Evolutionary conservation across 2,113 vertebrate genomes (phyloP), one percentile per base, ranked within the genome.

Genomic region (Euleptes europaea): DNA sequence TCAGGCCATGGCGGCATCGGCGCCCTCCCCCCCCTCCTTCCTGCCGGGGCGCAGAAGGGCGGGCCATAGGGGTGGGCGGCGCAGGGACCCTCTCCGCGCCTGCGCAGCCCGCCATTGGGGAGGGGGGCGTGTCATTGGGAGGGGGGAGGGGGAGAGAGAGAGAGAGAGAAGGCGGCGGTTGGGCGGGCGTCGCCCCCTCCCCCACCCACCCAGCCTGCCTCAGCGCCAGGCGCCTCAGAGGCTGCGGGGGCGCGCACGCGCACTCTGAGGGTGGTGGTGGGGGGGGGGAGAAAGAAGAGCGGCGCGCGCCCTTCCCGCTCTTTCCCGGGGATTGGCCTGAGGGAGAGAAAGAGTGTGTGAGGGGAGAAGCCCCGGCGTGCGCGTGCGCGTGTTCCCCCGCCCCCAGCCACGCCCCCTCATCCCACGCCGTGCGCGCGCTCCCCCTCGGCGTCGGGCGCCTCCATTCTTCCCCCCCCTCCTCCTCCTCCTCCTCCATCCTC

Each of bases 301-400:
- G 2, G 1, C 17, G 13, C 49, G 75, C 75, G 66, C 83, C 26
- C 44, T 78, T 60, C 31, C 28, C 8, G 35, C 47, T 60, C 5
- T 38, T 44, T 19, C 26, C 3, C 33, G 35, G 4, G 35, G 83
- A 84, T 84, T 84, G 83, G 79, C 9, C 44, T 60, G 67, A 65
- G 21, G 54, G 23, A 60, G 67, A 69, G 42, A 76, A 28, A 67
- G n/a, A n/a, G n/a, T n/a, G n/a, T n/a, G n/a, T n/a, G n/a, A n/a
- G n/a, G n/a, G n/a, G n/a, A 71, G 76, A 75, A 82, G 11, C 73
- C 82, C 49, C 78, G 78, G 88, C 83, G 73, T 72, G 33, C 65
- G 78, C 82, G 78, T 66, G 70, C 74, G 83, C 57, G 66, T 23
- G 33, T 63, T 74, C 35, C 8, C 84, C 35, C 63, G 49, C 69